These are phyloP conservation scores for Aphidius ervi DNA, from an alignment of 1,140 invertebrate genomes.

Conservation along the genomic window DNA sequence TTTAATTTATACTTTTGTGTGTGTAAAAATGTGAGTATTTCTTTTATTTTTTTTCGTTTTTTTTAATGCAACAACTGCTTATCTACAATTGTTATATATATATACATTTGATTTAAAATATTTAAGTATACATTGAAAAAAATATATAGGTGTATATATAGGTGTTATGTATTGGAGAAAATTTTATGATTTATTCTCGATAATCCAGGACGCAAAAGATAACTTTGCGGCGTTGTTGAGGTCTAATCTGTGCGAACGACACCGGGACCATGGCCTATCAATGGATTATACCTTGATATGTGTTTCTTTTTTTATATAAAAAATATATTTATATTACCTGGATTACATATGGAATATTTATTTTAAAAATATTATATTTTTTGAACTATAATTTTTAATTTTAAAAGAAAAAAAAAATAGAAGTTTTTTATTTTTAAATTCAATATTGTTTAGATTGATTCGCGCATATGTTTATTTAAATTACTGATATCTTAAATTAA, in stretches of 20 bases:
- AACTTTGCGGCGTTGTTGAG: conserved; percentile 19
- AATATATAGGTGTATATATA: neutral
- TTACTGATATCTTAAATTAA: neutral
- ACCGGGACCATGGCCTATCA: conserved; percentile 18
- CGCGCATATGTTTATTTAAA: neutral
- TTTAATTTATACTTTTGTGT: no score
- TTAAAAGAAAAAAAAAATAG: no score
- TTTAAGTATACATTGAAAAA: no score
- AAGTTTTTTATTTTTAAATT: no score
- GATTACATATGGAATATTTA: conserved; percentile 14
- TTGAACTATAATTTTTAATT: no score
- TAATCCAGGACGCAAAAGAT: conserved; percentile 20
- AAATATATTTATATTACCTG: conserved; percentile 15
- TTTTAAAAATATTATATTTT: conserved; percentile 7
- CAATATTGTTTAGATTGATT: neutral
- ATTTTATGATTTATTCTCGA: conserved; percentile 24
- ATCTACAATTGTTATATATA: neutral
- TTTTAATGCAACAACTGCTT: neutral
- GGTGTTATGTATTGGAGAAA: conserved; percentile 16
- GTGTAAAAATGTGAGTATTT: no score
- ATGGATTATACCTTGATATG: conserved; percentile 16
- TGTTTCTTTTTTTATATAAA: conserved; percentile 16
- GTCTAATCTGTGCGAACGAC: conserved; percentile 20
- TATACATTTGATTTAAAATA: neutral
- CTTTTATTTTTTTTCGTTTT: conserved; percentile 3